Conservation (phyloP, 2,113 vertebrate genomes). For the Meles meles region DNA sequence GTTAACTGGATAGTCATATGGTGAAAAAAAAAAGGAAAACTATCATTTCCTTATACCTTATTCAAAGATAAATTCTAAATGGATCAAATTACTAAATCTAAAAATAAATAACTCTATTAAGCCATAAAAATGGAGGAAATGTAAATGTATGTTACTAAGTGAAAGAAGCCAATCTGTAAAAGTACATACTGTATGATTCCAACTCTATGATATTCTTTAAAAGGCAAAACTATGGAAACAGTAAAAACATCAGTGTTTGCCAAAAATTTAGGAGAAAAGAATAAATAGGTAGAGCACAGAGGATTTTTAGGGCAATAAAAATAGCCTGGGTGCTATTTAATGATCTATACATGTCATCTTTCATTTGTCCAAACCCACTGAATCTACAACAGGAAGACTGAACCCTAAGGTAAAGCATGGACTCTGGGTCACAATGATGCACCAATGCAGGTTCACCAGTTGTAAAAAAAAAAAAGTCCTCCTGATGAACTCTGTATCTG, state of each 20-base stretch:
- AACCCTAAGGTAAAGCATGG: not conserved
- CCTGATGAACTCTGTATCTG: too few species aligned
- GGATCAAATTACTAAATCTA: not conserved
- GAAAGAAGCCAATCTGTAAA: not conserved
- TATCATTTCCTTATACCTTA: not conserved
- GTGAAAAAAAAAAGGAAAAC: not conserved
- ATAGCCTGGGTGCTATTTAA: not conserved
- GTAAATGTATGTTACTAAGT: not conserved
- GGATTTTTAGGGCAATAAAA: not conserved
- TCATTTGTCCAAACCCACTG: not conserved
- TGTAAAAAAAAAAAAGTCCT: not conserved
- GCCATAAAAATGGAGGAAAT: not conserved
- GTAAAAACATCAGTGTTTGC: not conserved
- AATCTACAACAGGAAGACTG: not conserved
- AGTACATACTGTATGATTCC: not conserved
- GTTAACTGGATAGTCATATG: not conserved
- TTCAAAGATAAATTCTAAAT: not conserved
- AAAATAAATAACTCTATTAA: not conserved
- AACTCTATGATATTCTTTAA: not conserved
- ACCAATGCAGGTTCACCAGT: not conserved
- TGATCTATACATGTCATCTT: not conserved
- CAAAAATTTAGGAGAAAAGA: not conserved
- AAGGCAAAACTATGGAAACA: not conserved
- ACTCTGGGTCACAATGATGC: not conserved
- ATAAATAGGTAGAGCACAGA: not conserved